phyloP scores from a whole-genome alignment of 2,113 vertebrate genomes.

The Sclerurus mexicanus region DNA sequence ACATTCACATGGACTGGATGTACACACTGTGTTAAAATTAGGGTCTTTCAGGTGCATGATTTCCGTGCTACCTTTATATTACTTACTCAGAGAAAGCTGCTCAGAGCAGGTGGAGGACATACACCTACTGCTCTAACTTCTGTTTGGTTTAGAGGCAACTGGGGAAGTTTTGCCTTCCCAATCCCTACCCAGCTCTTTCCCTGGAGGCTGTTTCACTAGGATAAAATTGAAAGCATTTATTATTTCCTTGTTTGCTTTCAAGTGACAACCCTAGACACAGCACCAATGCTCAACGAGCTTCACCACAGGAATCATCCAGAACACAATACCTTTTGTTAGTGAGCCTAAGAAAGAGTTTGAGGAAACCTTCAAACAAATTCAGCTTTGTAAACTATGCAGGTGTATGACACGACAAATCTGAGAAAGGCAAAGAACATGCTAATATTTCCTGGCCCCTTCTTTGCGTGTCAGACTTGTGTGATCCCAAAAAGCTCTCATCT shows the following conservation, averaged over 20 bases:
- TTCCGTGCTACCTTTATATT: neutral
- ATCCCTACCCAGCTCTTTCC: neutral
- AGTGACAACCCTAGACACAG: neutral
- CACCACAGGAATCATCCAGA: neutral
- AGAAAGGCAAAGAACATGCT: neutral
- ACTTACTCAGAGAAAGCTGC: neutral
- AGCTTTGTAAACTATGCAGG: neutral
- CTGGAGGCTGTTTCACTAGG: neutral
- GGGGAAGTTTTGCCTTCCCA: neutral
- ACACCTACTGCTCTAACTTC: neutral
- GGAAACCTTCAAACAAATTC: neutral
- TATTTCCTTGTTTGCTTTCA: neutral
- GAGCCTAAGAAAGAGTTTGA: neutral
- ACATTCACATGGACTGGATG: neutral
- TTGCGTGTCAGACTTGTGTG: rapidly evolving
- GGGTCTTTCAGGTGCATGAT: neutral
- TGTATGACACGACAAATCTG: neutral
- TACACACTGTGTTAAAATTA: neutral
- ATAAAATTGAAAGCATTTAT: neutral
- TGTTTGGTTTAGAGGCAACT: neutral
- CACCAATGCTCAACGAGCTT: neutral
- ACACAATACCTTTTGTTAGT: neutral
- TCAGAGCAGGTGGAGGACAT: neutral
- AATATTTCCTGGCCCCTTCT: neutral
- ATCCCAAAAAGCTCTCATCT: neutral